Evolutionary conservation across 1,140 invertebrate genomes (phyloP), one percentile per base, ranked within the genome.

Genomic region (Drosophila mauritiana): DNA sequence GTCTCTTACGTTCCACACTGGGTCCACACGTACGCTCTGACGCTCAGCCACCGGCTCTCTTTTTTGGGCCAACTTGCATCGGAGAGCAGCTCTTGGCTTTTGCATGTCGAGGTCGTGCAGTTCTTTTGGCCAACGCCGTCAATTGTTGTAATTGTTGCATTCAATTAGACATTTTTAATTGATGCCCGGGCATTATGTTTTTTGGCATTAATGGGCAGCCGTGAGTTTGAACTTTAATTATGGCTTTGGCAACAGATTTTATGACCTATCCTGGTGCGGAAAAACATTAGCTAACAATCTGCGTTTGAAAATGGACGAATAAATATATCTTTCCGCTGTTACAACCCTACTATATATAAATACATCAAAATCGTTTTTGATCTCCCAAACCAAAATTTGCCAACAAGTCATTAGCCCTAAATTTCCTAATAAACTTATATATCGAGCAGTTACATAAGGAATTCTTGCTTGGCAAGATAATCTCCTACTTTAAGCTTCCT

Each of bases 151-250:
- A 63, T 64, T 74, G 68, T 89, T 85, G 61, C 80, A 80, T 78
- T 80, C 77, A 90, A 89, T 88, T 88, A 78, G 39, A 39, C 62
- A 67, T 51, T 78, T 89, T 78, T 89, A 88, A 88, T 83, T 88
- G 73, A 70, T 74, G 76, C 40, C 54, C 68, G 53, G 45, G 61
- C 67, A 68, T 82, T 74, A 85, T 74, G 65, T 55, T 73, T 31
- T 75, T 68, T 49, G 64, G 45, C 52, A 78, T 80, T 64, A 77
- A 61, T 61, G 48, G 48, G 45, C 62, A 70, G 49, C 80, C 80
- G 69, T 80, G 80, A 89, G 84, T 89, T 89, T 88, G 73, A 88
- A 89, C 80, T 80, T 83, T 84, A 89, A 89, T 89, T 83, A 65
- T 51, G 70, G 46, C 39, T 42, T 64, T 48, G 17, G 12, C 31